A percentile compares a stretch with the other conserved stretches of the same genome.
These are phyloP conservation scores for Triplophysa rosa DNA, from an alignment of 2,113 vertebrate species.

Conservation along the genomic window DNA sequence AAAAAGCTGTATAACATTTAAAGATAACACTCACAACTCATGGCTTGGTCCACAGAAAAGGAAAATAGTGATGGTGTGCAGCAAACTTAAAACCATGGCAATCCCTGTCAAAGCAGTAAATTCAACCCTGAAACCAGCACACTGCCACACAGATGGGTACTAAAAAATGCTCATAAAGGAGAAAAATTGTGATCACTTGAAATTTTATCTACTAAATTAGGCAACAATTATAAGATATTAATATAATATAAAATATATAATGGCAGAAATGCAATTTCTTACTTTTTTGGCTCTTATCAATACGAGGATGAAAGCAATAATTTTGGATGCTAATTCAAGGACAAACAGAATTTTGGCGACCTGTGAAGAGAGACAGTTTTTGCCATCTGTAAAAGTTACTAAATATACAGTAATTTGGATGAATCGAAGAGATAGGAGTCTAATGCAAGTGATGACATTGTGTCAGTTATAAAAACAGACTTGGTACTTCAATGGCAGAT, in stretches of 20 bases:
- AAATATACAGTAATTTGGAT: background rate
- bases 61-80: constrained; percentile 26
- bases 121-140: constrained; percentile 5
- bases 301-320: constrained; percentile 16
- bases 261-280: background rate
- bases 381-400: background rate
- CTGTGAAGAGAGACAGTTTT: constrained; percentile 33
- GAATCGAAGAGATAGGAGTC: background rate
- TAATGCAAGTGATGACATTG: background rate
- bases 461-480: background rate
- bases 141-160: background rate
- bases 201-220: background rate
- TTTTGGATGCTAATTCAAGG: constrained; percentile 13
- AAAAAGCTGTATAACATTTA: background rate
- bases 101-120: constrained; percentile 1
- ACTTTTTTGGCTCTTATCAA: constrained; percentile 20
- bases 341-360: background rate
- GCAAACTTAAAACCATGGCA: constrained; percentile 10
- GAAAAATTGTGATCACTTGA: background rate
- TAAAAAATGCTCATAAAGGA: background rate
- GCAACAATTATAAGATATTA: background rate
- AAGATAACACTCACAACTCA: constrained; percentile 42
- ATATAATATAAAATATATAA: background rate
- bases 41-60: constrained; percentile 37
- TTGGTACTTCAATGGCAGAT: background rate